Base-by-base conservation (phyloP, 2,113 vertebrate genomes). In the Synodontis membranacea region DNA sequence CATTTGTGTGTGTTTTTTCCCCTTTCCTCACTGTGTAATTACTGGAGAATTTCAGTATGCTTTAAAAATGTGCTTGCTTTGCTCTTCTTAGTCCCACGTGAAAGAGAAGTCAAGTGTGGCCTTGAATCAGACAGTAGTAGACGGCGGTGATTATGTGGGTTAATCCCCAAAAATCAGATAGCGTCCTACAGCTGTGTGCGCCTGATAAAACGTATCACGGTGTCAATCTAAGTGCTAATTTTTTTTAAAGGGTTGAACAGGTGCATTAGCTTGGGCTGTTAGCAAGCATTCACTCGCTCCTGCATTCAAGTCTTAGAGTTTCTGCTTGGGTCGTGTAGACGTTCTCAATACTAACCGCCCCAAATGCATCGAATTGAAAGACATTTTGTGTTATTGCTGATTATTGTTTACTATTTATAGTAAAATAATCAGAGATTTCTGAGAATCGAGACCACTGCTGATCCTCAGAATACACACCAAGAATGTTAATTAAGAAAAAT, bases 111-210 rank as follows among this genome's bases (percentile, higher is more conserved):
- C 62, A 25, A 72, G 31, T 17, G 25, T 62, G 56, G 74, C 74
- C 75, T 66, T 68, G 75, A 80, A 80, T 54, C 39, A 34, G 84
- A 10, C 76, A 9, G 46, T 42, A 56, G 37, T 54, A 54, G 76
- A 86, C 48, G 19, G 19, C 17, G 21, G 84, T 62, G 44, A 54
- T 79, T 52, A 52, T 62, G 60, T 80, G 76, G 76, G 60, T 78
- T 82, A 86, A 86, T 86, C 85, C 85, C 39, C n/a, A 25, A 23
- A 54, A 86, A 86, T 86, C 78, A 82, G 85, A 82, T 86, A 86
- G 64, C 39, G 23, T 52, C 80, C 68, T 75, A 72, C 80, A 86
- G 85, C 80, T 86, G 85, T 50, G 68, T 72, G 54, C 15, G 54
- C 4, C 80, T 66, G 75, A 86, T 86, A 86, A 80, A 86, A 68